Conservation (phyloP, 2,888 invertebrate species). For the Epistrophe grossulariae region DNA sequence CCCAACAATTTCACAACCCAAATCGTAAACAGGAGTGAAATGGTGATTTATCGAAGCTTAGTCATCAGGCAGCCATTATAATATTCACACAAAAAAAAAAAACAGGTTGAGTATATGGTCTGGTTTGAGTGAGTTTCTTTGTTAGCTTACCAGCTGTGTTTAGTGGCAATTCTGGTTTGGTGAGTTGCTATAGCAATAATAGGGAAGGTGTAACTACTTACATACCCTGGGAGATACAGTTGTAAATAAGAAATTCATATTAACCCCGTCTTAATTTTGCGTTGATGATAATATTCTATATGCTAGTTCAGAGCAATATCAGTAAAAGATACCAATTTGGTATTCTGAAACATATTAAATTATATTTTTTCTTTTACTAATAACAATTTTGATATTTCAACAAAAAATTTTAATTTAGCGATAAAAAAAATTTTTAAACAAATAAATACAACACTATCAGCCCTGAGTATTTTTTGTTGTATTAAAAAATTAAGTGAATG, state of each 20-base stretch:
- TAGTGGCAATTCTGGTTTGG: slow-evolving; percentile 18
- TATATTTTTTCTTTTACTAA: too few relatives aligned
- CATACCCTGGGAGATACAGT: neutral
- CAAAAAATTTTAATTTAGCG: too few relatives aligned
- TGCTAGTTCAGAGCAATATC: too few relatives aligned
- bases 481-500: neutral
- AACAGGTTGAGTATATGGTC: slow-evolving; percentile 46
- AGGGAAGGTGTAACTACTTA: neutral
- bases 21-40: neutral
- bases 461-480: neutral
- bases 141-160: slow-evolving; percentile 23
- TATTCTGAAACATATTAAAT: too few relatives aligned
- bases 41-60: slow-evolving; percentile 48
- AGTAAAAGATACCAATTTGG: too few relatives aligned
- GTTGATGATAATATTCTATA: too few relatives aligned
- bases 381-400: too few relatives aligned
- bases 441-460: neutral
- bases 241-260: neutral
- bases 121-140: slow-evolving; percentile 26
- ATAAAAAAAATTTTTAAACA: too few relatives aligned
- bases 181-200: slow-evolving; percentile 3
- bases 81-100: neutral
- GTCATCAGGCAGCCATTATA: slow-evolving; percentile 25
- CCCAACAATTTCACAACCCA: neutral
- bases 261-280: too few relatives aligned